Percentiles rank a stretch among this genome's conserved stretches.
phyloP scores from a whole-genome alignment of 2,888 invertebrate genomes.

The Lasius fuliginosus region DNA sequence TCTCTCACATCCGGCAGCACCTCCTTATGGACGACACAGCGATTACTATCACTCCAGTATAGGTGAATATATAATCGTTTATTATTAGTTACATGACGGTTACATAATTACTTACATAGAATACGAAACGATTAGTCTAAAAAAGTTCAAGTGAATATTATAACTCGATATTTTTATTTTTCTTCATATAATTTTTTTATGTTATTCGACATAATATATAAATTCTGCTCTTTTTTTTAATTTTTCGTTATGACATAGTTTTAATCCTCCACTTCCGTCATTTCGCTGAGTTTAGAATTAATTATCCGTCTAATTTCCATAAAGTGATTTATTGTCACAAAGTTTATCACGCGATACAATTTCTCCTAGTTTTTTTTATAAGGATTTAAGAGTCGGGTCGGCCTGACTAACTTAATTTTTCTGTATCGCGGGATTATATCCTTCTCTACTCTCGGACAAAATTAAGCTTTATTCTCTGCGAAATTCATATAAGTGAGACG shows the following conservation, averaged over 20 bases:
- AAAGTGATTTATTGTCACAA: neutral
- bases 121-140: neutral
- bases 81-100: neutral
- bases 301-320: conserved; percentile 19
- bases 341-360: conserved; percentile 12
- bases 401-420: conserved; percentile 44
- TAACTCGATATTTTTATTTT: neutral
- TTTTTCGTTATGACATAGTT: neutral
- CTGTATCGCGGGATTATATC: conserved; percentile 25
- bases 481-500: conserved; percentile 9
- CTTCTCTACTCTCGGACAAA: neutral
- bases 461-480: conserved; percentile 17
- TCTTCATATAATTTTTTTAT: neutral
- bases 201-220: neutral
- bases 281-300: conserved; percentile 9
- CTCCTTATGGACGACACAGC: conserved; percentile 80
- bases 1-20: conserved; percentile 59
- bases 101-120: neutral
- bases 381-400: conserved; percentile 16
- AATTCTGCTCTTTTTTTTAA: neutral
- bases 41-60: conserved; percentile 81
- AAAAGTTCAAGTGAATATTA: neutral
- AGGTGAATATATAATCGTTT: conserved; percentile 71
- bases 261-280: neutral
- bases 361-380: conserved; percentile 1